phyloP scores from a whole-genome alignment of 1,140 invertebrate species.

The Atta texana region DNA sequence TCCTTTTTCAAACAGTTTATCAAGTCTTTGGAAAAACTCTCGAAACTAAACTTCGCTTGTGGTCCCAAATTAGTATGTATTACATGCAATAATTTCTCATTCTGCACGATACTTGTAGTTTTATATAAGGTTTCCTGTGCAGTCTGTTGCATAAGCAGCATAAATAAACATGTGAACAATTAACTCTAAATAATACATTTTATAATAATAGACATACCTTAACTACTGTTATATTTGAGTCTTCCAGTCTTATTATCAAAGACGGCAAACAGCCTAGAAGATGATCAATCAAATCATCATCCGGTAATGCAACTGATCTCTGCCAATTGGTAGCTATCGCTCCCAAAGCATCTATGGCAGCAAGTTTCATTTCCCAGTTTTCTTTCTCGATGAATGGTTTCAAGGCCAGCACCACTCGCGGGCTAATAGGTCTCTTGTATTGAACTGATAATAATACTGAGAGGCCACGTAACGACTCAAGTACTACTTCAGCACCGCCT shows the following conservation, averaged over 20 bases:
- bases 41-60: conserved; percentile 72
- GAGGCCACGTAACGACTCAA: conserved; percentile 81
- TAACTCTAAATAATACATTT: conserved; percentile 16
- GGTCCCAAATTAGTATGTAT: conserved; percentile 72
- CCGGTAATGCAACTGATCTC: conserved; percentile 68
- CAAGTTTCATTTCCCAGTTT: conserved; percentile 81
- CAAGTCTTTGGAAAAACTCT: conserved; percentile 77
- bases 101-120: conserved; percentile 72
- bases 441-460: conserved; percentile 78
- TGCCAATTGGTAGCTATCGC: conserved; percentile 78
- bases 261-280: conserved; percentile 81
- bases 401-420: conserved; percentile 79
- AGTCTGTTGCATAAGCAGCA: conserved; percentile 67
- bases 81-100: conserved; percentile 71
- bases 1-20: conserved; percentile 78
- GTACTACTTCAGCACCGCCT: conserved; percentile 78
- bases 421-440: conserved; percentile 78
- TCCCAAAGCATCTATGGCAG: conserved; percentile 79
- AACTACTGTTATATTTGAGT: conserved; percentile 74
- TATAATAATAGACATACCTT: conserved; percentile 65
- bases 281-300: conserved; percentile 81
- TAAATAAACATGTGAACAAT: conserved; percentile 9
- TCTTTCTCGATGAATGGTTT: conserved; percentile 84
- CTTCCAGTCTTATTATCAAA: conserved; percentile 81
- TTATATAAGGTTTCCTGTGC: conserved; percentile 78